phyloP scores from a whole-genome alignment of 1,140 invertebrate species.

The Drosophila teissieri region DNA sequence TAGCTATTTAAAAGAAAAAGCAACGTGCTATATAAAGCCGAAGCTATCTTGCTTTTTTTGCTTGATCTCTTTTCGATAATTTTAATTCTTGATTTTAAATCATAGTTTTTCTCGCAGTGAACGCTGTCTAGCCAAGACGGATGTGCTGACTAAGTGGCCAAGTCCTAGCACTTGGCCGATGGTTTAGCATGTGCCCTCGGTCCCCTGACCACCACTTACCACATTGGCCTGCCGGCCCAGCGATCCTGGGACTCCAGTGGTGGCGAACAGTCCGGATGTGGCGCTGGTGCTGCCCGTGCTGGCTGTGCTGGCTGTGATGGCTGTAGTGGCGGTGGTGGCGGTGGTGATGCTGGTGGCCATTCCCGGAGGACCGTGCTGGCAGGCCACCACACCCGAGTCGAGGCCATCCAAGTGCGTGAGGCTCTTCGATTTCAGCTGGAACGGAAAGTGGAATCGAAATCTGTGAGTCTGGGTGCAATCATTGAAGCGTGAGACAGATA shows the following conservation, averaged over 20 bases:
- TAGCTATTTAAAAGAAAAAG: no score
- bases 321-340: not conserved
- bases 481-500: conserved; percentile 43
- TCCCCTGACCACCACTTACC: conserved; percentile 45
- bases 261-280: conserved; percentile 17
- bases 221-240: conserved; percentile 52
- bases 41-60: no score
- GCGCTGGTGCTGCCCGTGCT: not conserved
- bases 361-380: conserved; percentile 61
- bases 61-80: no score
- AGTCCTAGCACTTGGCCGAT: conserved; percentile 29
- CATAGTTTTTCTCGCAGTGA: conserved; percentile 13
- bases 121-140: conserved; percentile 30
- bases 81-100: not conserved
- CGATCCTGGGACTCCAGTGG: conserved; percentile 29
- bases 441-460: conserved; percentile 50
- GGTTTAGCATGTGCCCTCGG: conserved; percentile 25
- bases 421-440: conserved; percentile 84
- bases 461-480: conserved; percentile 38
- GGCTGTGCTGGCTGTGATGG: not conserved
- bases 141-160: conserved; percentile 45
- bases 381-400: conserved; percentile 67
- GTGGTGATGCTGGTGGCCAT: conserved; percentile 17
- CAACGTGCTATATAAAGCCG: no score
- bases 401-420: conserved; percentile 84